Evolutionary conservation across 1,140 invertebrate species (phyloP).

Genomic region (Neuroterus valhalla): DNA sequence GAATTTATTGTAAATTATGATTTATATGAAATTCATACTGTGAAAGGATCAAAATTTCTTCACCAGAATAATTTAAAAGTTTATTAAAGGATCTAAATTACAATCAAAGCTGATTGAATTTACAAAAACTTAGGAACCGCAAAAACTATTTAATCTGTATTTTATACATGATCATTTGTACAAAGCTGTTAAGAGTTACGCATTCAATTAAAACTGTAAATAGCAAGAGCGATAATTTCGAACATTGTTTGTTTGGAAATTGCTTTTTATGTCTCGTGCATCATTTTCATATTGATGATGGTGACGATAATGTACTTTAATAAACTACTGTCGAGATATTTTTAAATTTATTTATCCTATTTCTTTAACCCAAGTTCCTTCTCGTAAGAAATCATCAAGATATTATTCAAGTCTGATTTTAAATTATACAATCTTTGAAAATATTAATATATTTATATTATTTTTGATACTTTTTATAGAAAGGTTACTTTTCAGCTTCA

Average conservation of each 20-base stretch:
- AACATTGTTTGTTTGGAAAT: slow-evolving; percentile 25
- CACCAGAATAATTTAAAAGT: too few relatives aligned
- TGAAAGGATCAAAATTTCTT: too few relatives aligned
- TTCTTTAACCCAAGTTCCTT: background rate
- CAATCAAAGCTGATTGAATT: background rate
- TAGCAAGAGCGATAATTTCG: slow-evolving; percentile 14
- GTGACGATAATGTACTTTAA: slow-evolving; percentile 26
- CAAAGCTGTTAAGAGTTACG: background rate
- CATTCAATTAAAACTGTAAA: slow-evolving; percentile 18
- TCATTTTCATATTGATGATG: slow-evolving; percentile 30
- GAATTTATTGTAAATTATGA: too few relatives aligned
- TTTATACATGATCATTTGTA: background rate
- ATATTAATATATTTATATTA: too few relatives aligned
- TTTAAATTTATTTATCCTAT: background rate
- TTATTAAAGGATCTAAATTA: too few relatives aligned
- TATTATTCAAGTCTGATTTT: too few relatives aligned
- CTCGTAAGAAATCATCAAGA: too few relatives aligned
- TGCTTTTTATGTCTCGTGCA: slow-evolving; percentile 16
- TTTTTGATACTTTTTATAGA: too few relatives aligned
- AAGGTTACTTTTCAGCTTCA: too few relatives aligned
- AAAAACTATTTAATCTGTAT: background rate
- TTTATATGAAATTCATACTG: too few relatives aligned
- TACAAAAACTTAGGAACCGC: background rate
- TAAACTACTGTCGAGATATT: slow-evolving; percentile 2
- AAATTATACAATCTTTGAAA: too few relatives aligned